Evolutionary conservation across 2,113 vertebrate genomes (phyloP), one percentile per base, ranked within the genome.

Genomic region (Rallus limicola): DNA sequence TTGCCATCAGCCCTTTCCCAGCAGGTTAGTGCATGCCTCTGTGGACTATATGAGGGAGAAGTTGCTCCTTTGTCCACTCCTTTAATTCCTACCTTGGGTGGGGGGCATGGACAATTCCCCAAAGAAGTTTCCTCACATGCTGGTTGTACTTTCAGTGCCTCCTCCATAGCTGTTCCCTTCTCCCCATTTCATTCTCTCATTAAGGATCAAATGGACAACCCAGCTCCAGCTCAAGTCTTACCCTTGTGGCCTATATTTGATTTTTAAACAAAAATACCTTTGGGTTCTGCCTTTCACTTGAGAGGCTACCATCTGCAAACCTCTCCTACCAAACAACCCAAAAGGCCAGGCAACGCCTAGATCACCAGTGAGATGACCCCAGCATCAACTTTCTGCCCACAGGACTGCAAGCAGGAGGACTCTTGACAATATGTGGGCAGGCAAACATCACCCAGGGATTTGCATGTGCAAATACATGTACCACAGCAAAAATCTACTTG

Each of bases 301-400:
- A 50, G 40, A 80, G 31, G 19, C 44, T 5, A 55, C 21, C 38
- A 46, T 18, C 53, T 72, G 24, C 55, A 92, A 58, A 74, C 11
- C 3, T 52, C 8, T 79, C 31, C 38, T 38, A 44, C 6, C 42
- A 13, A 63, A 52, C 28, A 55, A 11, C 14, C 29, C 52, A 31
- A 17, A 85, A 71, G 11, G 14, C 16, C 33, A n/a, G 33, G 33
- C n/a, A 52, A 13, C 48, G 38, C 17, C 31, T 44, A 6, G 5
- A 44, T 44, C 29, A 52, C 10, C 0, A 0, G 3, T 17, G 10
- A n/a, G 36, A 38, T 64, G 29, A 20, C 34, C 25, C 10, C 36
- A 38, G 1, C 26, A 15, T 81, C 59, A 46, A 2, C 16, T 40
- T 15, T 20, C 18, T 63, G 46, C 59, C 62, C 46, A 10, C 0